Conservation (phyloP, 2,888 invertebrate genomes). For the Helleia helle region DNA sequence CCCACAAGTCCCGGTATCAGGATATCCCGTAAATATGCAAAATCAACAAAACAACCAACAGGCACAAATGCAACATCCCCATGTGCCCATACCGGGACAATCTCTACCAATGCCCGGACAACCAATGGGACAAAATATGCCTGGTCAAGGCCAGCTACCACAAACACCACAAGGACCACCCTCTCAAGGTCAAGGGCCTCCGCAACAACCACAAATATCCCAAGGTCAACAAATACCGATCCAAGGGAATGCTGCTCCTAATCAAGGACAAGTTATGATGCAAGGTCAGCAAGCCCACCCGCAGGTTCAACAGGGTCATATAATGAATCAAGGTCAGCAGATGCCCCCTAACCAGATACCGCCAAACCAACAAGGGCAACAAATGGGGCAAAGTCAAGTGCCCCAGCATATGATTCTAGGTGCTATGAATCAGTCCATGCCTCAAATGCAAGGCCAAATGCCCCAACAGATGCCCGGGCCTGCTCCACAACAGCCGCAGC, state of each 20-base stretch:
- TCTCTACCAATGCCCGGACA: constrained; percentile 36
- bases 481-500: constrained; percentile 13
- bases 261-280: constrained; percentile 37
- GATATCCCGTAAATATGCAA: constrained; percentile 42
- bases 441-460: constrained; percentile 30
- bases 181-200: constrained; percentile 29
- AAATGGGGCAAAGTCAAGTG: constrained; percentile 26
- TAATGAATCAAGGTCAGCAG: constrained; percentile 34
- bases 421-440: constrained; percentile 25
- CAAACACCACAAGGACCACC: constrained; percentile 23
- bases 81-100: constrained; percentile 37
- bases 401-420: constrained; percentile 23
- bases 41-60: constrained; percentile 40
- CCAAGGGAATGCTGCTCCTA: constrained; percentile 31
- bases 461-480: constrained; percentile 25
- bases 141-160: constrained; percentile 32
- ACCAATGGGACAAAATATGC: constrained; percentile 30
- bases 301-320: constrained; percentile 34
- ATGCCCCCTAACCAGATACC: constrained; percentile 36
- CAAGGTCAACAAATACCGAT: constrained; percentile 34
- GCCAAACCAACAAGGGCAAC: constrained; percentile 29
- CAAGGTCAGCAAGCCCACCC: constrained; percentile 31
- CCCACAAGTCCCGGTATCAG: constrained; percentile 41
- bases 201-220: constrained; percentile 26
- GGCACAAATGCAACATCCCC: constrained; percentile 36